Percentiles rank a stretch among this genome's conserved stretches.
phyloP scores from a whole-genome alignment of 2,888 invertebrate genomes.

The Drosophila fulvimacula region DNA sequence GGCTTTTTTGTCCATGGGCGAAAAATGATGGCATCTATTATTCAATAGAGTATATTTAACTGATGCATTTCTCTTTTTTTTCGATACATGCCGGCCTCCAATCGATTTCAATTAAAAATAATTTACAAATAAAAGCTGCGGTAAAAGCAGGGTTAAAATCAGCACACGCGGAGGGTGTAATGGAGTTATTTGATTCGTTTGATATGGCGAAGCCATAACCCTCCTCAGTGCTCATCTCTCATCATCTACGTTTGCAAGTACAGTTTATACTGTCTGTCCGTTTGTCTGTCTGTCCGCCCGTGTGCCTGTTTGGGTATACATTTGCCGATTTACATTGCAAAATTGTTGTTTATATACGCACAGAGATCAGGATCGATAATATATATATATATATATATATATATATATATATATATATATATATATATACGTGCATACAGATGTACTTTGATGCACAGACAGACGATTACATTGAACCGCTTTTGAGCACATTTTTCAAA shows the following conservation, averaged over 20 bases:
- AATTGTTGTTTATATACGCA: constrained; percentile 69
- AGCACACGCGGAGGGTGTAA: constrained; percentile 25
- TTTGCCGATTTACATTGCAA: constrained; percentile 71
- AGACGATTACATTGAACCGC: constrained; percentile 61
- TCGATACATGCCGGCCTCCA: constrained; percentile 55
- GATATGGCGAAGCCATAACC: constrained; percentile 50
- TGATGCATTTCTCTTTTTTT: constrained; percentile 52
- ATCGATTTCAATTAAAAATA: constrained; percentile 82
- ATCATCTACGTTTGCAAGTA: constrained; percentile 18
- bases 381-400: constrained; percentile 2
- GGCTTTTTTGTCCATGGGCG: neutral
- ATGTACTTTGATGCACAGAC: constrained; percentile 20
- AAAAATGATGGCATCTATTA: constrained; percentile 3
- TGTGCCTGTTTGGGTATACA: constrained; percentile 30
- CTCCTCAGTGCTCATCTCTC: constrained; percentile 24
- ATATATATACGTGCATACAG: neutral
- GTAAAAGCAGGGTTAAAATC: constrained; percentile 35
- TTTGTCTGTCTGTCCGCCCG: neutral
- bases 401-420: neutral
- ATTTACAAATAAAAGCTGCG: constrained; percentile 57
- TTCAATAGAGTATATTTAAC: constrained; percentile 60
- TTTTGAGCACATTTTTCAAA: constrained; percentile 63
- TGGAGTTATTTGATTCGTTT: constrained; percentile 49
- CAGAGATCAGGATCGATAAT: constrained; percentile 61
- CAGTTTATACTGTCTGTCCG: constrained; percentile 7